These are phyloP conservation scores for Platichthys flesus DNA, from an alignment of 2,113 vertebrate genomes.

Conservation along the genomic window DNA sequence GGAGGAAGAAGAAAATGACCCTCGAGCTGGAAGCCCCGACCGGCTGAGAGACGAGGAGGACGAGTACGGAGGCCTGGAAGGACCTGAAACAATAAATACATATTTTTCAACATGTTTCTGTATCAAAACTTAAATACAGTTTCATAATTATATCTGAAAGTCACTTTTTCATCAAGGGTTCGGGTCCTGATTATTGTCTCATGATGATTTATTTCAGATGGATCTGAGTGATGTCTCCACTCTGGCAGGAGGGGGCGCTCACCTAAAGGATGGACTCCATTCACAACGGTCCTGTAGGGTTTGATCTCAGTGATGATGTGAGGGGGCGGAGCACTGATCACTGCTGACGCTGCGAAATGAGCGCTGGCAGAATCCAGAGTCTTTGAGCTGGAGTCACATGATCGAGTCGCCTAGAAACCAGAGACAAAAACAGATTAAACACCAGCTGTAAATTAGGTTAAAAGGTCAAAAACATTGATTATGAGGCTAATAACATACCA, in stretches of 20 bases:
- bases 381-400: slow-evolving; percentile 88
- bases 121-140: too few species aligned
- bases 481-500: too few species aligned
- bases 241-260: slow-evolving; percentile 15
- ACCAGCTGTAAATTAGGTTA: too few species aligned
- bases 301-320: slow-evolving; percentile 82
- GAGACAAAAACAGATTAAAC: neutral
- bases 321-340: slow-evolving; percentile 83
- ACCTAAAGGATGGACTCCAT: slow-evolving; percentile 89
- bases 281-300: slow-evolving; percentile 82
- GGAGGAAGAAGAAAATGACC: too few species aligned
- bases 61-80: slow-evolving; percentile 88
- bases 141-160: neutral
- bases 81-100: slow-evolving; percentile 74
- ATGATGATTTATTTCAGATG: neutral
- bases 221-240: neutral
- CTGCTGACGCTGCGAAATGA: slow-evolving; percentile 94
- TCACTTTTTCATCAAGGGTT: too few species aligned
- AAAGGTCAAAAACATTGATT: too few species aligned
- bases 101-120: neutral
- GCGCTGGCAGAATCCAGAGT: slow-evolving; percentile 93
- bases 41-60: too few species aligned
- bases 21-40: too few species aligned
- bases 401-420: slow-evolving; percentile 79
- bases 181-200: neutral